phyloP scores from a whole-genome alignment of 2,113 vertebrate species.

The Salvator merianae region DNA sequence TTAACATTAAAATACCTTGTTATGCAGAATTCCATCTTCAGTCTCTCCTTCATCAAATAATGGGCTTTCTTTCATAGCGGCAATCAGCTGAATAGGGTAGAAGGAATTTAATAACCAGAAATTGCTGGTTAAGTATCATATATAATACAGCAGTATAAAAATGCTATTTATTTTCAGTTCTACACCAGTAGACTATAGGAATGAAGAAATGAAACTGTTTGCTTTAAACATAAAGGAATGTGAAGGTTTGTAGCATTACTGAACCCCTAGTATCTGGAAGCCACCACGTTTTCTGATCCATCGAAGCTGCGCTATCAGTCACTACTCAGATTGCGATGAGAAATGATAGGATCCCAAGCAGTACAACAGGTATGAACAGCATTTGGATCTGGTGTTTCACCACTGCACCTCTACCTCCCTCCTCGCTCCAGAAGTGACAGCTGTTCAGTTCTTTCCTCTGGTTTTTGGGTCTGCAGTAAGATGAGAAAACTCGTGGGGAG shows the following conservation, averaged over 20 bases:
- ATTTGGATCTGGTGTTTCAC: too few species aligned
- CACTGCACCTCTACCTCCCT: too few species aligned
- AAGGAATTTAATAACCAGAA: background rate
- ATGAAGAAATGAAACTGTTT: background rate
- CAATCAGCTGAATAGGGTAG: slow-evolving; percentile 63
- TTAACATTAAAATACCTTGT: slow-evolving; percentile 78
- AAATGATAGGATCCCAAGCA: too few species aligned
- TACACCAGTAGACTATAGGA: background rate
- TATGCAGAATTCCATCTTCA: slow-evolving; percentile 85
- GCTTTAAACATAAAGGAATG: background rate
- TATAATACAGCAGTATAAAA: background rate
- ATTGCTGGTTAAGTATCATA: background rate
- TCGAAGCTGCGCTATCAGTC: too few species aligned
- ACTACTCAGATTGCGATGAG: too few species aligned
- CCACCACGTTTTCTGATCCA: too few species aligned
- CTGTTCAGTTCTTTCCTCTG: too few species aligned
- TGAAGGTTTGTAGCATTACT: background rate
- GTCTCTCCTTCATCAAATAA: slow-evolving; percentile 77
- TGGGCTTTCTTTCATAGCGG: slow-evolving; percentile 70
- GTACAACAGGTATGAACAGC: too few species aligned
- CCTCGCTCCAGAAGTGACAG: too few species aligned
- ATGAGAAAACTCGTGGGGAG: too few species aligned
- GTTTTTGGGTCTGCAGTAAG: too few species aligned
- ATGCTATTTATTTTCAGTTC: background rate
- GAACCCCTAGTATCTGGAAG: background rate